Percentiles rank a stretch among this genome's conserved stretches.
Evolutionary conservation across 2,797 vertebrate species (phyloP).

Genomic region (Parambassis ranga): DNA sequence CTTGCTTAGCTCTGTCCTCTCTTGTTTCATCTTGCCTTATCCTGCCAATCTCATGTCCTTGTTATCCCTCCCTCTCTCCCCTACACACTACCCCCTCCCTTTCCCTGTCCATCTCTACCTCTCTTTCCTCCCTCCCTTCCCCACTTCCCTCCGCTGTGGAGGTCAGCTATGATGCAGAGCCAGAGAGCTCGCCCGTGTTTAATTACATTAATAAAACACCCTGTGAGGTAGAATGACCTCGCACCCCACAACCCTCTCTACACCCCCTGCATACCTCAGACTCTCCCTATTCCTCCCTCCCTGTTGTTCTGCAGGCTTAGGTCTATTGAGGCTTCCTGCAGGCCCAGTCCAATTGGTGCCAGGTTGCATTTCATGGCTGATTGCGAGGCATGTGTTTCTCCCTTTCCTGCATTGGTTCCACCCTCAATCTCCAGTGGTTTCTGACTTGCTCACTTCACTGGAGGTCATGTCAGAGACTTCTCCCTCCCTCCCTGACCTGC

Average conservation of each 20-base stretch:
- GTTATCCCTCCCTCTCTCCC: conserved; percentile 55
- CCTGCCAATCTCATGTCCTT: conserved; percentile 73
- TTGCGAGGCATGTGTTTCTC: conserved; percentile 72
- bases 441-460: conserved; percentile 70
- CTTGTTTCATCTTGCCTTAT: conserved; percentile 71
- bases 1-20: conserved; percentile 60
- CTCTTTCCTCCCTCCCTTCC: conserved; percentile 8
- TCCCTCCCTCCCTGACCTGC: conserved; percentile 61
- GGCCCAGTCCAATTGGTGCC: conserved; percentile 67
- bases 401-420: conserved; percentile 57
- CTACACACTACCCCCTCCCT: conserved; percentile 14
- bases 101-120: conserved; percentile 28
- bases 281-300: conserved; percentile 20
- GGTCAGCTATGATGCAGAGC: conserved; percentile 73
- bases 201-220: conserved; percentile 82
- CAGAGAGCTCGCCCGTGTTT: conserved; percentile 72
- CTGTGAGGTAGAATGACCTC: conserved; percentile 75
- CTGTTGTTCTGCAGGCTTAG: conserved; percentile 49
- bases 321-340: conserved; percentile 60
- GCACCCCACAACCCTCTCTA: conserved; percentile 45
- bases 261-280: conserved; percentile 33
- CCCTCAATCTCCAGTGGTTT: conserved; percentile 70
- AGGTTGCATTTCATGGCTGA: conserved; percentile 79
- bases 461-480: conserved; percentile 74
- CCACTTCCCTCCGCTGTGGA: conserved; percentile 55